phyloP scores from a whole-genome alignment of 2,113 vertebrate genomes.

The Bufo bufo region DNA sequence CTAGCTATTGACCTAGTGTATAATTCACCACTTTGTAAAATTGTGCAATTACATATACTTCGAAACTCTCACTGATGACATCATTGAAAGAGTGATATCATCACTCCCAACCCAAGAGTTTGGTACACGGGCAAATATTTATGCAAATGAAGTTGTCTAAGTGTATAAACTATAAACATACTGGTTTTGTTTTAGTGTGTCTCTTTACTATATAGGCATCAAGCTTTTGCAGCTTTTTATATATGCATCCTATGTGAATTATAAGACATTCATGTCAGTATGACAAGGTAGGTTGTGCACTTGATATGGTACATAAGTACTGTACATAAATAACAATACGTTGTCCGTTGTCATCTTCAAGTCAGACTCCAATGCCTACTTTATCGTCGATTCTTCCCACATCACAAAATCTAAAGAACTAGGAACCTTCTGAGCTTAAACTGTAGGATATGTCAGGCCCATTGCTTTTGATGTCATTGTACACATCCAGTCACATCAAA shows the following conservation, averaged over 20 bases:
- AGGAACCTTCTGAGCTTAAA: background rate
- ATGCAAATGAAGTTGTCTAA: background rate
- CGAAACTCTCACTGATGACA: too few relatives aligned
- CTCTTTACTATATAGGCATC: background rate
- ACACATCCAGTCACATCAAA: constrained; percentile 29
- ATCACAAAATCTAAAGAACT: background rate
- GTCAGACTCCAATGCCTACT: background rate
- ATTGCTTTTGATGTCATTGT: background rate
- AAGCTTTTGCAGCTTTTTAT: too few relatives aligned
- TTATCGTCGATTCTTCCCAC: background rate
- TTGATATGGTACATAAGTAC: too few relatives aligned
- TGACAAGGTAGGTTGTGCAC: background rate
- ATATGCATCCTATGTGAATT: too few relatives aligned
- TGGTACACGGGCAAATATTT: background rate
- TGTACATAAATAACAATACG: background rate
- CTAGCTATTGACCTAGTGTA: too few relatives aligned
- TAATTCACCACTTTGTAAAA: too few relatives aligned
- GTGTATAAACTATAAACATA: background rate
- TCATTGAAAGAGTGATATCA: background rate
- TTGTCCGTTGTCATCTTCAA: background rate
- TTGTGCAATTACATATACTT: too few relatives aligned
- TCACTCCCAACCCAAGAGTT: background rate
- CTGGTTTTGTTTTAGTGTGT: too few relatives aligned
- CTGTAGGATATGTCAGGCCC: constrained; percentile 5
- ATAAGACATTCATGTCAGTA: background rate